A percentile compares a stretch with the other conserved stretches of the same genome.
Evolutionary conservation across 2,113 vertebrate genomes (phyloP).

Genomic region (Gopherus evgoodei): DNA sequence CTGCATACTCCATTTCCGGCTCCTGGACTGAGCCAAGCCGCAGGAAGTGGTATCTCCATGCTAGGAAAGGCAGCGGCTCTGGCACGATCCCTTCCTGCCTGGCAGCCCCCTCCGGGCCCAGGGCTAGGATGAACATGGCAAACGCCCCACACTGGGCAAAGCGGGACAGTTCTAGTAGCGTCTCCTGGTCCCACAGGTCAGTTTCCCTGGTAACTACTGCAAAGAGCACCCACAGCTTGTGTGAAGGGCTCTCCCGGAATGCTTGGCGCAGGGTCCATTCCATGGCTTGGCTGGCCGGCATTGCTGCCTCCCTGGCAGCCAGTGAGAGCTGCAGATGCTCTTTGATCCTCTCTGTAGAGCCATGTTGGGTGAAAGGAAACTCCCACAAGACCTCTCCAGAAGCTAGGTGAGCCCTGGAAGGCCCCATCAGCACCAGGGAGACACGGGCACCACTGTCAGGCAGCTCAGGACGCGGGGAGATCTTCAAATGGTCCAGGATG

Average conservation of each 20-base stretch:
- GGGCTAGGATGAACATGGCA: not conserved
- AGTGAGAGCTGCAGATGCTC: not conserved
- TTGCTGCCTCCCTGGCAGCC: not conserved
- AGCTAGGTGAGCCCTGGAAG: not conserved
- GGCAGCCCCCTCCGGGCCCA: not conserved
- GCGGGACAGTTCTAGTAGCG: not conserved
- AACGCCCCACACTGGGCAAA: not conserved
- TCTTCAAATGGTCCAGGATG: not conserved
- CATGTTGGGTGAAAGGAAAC: not conserved
- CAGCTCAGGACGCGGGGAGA: not conserved
- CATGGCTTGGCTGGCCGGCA: not conserved
- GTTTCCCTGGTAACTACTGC: not conserved
- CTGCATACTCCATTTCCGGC: not conserved
- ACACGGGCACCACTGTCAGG: not conserved
- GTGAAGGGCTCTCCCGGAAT: not conserved
- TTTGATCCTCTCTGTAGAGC: not conserved
- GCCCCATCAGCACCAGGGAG: not conserved
- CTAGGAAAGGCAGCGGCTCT: not conserved
- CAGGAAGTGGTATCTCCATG: not conserved
- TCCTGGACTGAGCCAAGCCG: not conserved
- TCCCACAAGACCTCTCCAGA: not conserved
- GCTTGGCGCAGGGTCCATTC: not conserved
- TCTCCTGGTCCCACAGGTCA: not conserved
- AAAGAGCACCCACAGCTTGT: not conserved
- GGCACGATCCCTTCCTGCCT: not conserved